Evolutionary conservation across 2,113 vertebrate genomes (phyloP).

Genomic region (Pituophis catenifer): DNA sequence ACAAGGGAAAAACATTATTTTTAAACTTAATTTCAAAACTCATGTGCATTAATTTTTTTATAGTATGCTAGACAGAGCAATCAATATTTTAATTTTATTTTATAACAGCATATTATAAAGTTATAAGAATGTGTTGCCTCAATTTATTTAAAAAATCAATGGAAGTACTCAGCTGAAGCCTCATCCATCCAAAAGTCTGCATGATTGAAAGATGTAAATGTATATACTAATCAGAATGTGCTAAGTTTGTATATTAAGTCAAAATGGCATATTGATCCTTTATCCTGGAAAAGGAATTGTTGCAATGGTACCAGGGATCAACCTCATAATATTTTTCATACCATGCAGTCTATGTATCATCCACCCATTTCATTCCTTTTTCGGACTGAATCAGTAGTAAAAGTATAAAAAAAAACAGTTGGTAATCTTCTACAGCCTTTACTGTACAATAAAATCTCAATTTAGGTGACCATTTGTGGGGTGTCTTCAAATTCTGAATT

Average conservation of each 20-base stretch:
- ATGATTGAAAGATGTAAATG: neutral
- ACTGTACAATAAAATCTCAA: neutral
- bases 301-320: neutral
- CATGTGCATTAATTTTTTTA: slow-evolving; percentile 18
- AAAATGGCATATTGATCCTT: neutral
- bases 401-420: neutral
- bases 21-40: slow-evolving; percentile 29
- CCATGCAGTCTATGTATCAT: neutral
- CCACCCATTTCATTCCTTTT: neutral
- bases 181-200: neutral
- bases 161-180: neutral
- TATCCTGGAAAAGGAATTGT: neutral
- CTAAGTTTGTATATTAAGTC: neutral
- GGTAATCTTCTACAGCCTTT: neutral
- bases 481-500: neutral
- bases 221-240: neutral
- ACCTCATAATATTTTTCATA: too few relatives aligned
- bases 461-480: neutral
- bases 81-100: slow-evolving; percentile 35
- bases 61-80: slow-evolving; percentile 17
- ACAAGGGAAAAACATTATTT: slow-evolving; percentile 5
- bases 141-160: neutral
- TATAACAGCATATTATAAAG: neutral
- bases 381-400: neutral
- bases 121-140: neutral